These are phyloP conservation scores for Barnardius zonarius DNA, from an alignment of 2,113 vertebrate genomes.

Conservation along the genomic window DNA sequence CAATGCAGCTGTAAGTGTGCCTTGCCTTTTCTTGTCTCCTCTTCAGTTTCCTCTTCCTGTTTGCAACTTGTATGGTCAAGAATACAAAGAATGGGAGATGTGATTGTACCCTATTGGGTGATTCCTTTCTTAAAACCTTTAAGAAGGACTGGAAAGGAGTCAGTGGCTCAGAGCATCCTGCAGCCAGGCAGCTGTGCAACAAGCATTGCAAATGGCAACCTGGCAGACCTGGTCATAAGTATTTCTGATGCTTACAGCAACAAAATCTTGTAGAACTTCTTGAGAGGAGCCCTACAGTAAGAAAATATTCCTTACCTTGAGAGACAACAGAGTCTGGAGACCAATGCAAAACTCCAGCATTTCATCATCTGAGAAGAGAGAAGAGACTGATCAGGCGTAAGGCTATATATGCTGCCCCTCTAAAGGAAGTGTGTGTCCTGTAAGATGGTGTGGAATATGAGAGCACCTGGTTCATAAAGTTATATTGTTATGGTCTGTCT, in stretches of 20 bases:
- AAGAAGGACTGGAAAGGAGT: neutral
- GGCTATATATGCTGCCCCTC: neutral
- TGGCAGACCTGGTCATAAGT: neutral
- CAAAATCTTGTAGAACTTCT: neutral
- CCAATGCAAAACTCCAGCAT: conserved; percentile 85
- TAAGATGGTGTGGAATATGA: neutral
- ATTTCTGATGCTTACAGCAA: neutral
- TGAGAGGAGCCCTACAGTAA: neutral
- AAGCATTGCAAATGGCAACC: neutral
- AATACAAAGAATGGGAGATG: neutral
- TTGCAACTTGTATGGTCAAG: neutral
- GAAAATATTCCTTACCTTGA: conserved; percentile 81
- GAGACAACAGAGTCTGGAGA: conserved; percentile 86
- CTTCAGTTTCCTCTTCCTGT: neutral
- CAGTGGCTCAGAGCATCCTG: neutral
- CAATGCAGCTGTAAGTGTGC: neutral
- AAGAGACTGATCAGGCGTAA: neutral
- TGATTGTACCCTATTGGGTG: neutral
- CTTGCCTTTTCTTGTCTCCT: neutral
- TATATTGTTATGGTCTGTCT: neutral
- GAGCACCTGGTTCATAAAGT: neutral
- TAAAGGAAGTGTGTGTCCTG: neutral
- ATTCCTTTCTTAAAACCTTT: neutral
- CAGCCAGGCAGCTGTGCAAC: neutral
- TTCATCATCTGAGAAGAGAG: conserved; percentile 80